Evolutionary conservation across 2,888 invertebrate genomes (phyloP), one percentile per base, ranked within the genome.

Genomic region (Nomada fucata): DNA sequence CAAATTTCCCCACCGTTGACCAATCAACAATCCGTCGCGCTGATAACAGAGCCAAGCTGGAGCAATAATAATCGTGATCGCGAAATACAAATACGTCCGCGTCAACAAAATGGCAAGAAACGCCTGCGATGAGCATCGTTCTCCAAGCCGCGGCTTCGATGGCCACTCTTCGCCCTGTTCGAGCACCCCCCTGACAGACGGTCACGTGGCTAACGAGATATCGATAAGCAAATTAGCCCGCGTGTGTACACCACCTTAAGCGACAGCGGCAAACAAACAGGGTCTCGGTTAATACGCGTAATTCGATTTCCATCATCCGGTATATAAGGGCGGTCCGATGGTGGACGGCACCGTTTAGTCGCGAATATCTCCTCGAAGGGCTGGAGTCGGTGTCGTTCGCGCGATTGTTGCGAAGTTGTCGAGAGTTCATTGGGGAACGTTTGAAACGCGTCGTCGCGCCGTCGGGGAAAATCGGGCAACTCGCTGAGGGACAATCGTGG

Each of bases 231-330:
- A 90, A 89, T 92, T 92, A 92, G 84, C 65, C 79, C 4, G 52
- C 55, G 76, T 52, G 59, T 76, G 53, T 36, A 26, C 60, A 26
- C 18, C 67, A 52, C 72, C 71, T 76, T 74, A 75, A 79, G 63
- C 53, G 36, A 68, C 69, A 64, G 20, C 63, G 59, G 69, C 7
- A 63, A 74, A 76, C 81, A 85, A 87, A 90, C 89, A 90, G 86
- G 89, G 91, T 91, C 89, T 91, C 73, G 89, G 90, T 91, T 91
- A 90, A 92, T 89, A 73, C 88, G 73, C 63, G 75, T 91, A 91
- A 92, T 90, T 89, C 63, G 81, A 92, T 92, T 92, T 86, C 71
- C 86, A 81, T 88, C 80, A 90, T 88, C 90, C 89, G 77, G 83
- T 89, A 91, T 91, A 91, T 91, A 91, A 91, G 69, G 50, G n/a